Evolutionary conservation across 2,113 vertebrate species (phyloP).

Genomic region (Symphodus melops): DNA sequence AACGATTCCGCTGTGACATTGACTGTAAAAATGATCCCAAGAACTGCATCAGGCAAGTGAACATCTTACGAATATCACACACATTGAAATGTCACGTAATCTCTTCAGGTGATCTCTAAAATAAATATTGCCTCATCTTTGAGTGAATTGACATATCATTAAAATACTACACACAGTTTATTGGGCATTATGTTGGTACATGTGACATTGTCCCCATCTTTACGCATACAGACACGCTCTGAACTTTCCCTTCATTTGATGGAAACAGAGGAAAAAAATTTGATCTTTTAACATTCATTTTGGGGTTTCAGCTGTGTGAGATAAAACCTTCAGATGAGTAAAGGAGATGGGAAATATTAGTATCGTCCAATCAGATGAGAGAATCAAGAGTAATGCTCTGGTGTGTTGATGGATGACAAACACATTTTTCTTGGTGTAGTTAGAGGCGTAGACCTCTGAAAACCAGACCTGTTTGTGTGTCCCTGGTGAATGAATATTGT

Average conservation of each 20-base stretch:
- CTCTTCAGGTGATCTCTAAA: not conserved
- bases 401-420: not conserved
- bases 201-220: too few relatives aligned
- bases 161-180: too few relatives aligned
- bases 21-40: slow-evolving; percentile 88
- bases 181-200: too few relatives aligned
- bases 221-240: too few relatives aligned
- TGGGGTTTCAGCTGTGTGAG: not conserved
- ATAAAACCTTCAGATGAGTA: not conserved
- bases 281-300: not conserved
- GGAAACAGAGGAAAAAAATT: not conserved
- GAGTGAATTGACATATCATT: too few relatives aligned
- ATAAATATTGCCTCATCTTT: too few relatives aligned
- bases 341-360: not conserved
- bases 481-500: not conserved
- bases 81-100: not conserved
- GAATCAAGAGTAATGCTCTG: not conserved
- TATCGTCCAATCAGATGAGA: not conserved
- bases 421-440: not conserved
- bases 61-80: not conserved
- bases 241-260: too few relatives aligned
- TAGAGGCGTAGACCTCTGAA: not conserved
- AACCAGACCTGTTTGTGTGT: not conserved
- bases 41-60: slow-evolving; percentile 91
- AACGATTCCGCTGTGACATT: slow-evolving; percentile 91